Conservation (phyloP, 2,113 vertebrate genomes). For the Lophochroa leadbeateri region DNA sequence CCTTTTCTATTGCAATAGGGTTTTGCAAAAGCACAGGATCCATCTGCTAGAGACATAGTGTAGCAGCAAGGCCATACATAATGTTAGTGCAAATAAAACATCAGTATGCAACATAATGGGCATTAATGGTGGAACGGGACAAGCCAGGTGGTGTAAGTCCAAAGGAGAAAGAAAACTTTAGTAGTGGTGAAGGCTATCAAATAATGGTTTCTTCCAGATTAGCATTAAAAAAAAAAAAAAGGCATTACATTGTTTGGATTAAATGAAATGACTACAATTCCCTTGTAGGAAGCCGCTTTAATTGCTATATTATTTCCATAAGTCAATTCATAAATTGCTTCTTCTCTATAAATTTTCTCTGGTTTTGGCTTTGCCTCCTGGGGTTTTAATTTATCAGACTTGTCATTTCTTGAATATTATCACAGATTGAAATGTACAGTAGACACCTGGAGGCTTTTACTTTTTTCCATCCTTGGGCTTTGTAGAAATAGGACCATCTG, state of each 20-base stretch:
- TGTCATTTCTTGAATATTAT: conserved; percentile 46
- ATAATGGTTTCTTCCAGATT: background rate
- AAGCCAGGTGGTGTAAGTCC: background rate
- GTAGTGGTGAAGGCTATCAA: background rate
- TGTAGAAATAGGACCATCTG: conserved; percentile 56
- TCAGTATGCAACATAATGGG: background rate
- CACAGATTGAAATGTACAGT: conserved; percentile 56
- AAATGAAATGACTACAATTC: background rate
- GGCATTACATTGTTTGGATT: background rate
- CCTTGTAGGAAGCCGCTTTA: background rate
- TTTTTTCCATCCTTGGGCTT: conserved; percentile 46
- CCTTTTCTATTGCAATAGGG: background rate
- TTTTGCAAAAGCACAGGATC: background rate
- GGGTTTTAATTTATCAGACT: conserved; percentile 52
- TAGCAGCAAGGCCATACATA: background rate
- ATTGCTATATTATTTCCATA: conserved; percentile 13
- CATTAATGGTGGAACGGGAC: background rate
- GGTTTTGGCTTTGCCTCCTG: conserved; percentile 1
- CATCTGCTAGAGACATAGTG: background rate
- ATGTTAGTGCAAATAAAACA: background rate
- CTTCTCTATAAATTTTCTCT: conserved; percentile 26
- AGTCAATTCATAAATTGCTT: conserved; percentile 28
- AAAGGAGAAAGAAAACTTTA: background rate
- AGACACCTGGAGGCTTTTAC: conserved; percentile 62
- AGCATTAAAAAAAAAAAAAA: background rate